Evolutionary conservation across 2,888 invertebrate species (phyloP).

Genomic region (Liodrosophila aerea): DNA sequence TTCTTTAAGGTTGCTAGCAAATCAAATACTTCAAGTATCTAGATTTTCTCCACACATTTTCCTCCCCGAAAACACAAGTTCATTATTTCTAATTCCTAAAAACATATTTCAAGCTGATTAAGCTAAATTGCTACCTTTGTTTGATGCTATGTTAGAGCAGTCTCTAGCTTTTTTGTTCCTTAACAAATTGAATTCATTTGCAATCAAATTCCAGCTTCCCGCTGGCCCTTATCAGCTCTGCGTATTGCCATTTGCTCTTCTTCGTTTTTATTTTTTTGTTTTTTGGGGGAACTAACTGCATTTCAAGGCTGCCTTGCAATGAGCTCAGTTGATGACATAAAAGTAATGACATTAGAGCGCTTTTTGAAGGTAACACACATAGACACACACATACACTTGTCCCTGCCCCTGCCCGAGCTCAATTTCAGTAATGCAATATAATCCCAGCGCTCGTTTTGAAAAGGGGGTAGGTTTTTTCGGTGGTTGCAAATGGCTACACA

Average conservation of each 20-base stretch:
- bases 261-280: slow-evolving; percentile 3
- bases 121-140: slow-evolving; percentile 17
- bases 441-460: slow-evolving; percentile 22
- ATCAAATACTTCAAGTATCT: too few relatives aligned
- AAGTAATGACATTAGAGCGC: slow-evolving; percentile 47
- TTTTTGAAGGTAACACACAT: slow-evolving; percentile 35
- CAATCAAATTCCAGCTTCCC: slow-evolving; percentile 26
- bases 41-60: not conserved
- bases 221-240: too few relatives aligned
- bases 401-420: slow-evolving; percentile 20
- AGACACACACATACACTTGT: too few relatives aligned
- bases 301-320: slow-evolving; percentile 28
- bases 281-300: slow-evolving; percentile 24
- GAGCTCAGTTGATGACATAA: slow-evolving; percentile 53
- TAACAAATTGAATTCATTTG: slow-evolving; percentile 37
- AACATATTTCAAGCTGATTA: slow-evolving; percentile 16
- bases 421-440: slow-evolving; percentile 54
- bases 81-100: not conserved
- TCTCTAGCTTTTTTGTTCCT: not conserved
- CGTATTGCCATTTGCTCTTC: not conserved
- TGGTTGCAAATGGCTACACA: slow-evolving; percentile 43
- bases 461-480: slow-evolving; percentile 43
- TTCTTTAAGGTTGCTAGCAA: too few relatives aligned
- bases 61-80: not conserved
- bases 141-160: not conserved